phyloP scores from a whole-genome alignment of 2,113 vertebrate species.

The Corythaixoides concolor region DNA sequence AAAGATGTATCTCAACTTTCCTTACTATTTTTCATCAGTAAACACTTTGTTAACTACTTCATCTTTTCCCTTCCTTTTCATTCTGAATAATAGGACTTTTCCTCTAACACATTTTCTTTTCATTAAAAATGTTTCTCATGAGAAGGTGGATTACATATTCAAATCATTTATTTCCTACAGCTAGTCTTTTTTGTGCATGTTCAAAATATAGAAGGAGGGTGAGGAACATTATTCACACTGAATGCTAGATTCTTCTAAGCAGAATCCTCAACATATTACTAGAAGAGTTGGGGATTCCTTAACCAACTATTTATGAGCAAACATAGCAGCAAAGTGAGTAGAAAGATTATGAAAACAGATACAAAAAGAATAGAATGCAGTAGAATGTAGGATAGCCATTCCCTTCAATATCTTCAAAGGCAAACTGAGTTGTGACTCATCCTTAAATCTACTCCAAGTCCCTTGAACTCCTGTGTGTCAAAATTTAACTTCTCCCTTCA shows the following conservation, averaged over 20 bases:
- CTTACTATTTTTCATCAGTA: not conserved
- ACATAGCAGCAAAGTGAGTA: not conserved
- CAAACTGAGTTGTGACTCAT: not conserved
- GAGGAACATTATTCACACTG: not conserved
- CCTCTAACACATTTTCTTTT: not conserved
- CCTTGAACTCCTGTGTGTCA: not conserved
- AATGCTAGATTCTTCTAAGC: not conserved
- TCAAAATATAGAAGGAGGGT: slow-evolving; percentile 20
- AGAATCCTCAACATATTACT: slow-evolving; percentile 17
- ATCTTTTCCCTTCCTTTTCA: not conserved
- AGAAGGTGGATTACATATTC: not conserved
- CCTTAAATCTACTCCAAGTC: not conserved
- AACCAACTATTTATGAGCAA: not conserved
- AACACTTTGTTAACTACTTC: not conserved
- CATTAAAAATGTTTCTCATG: not conserved
- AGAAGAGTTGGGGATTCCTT: not conserved
- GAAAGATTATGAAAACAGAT: slow-evolving; percentile 45
- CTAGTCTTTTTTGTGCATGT: not conserved
- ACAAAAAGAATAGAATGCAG: not conserved
- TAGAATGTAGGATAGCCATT: not conserved
- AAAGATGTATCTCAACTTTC: not conserved
- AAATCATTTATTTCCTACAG: not conserved
- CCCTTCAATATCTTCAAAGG: slow-evolving; percentile 29
- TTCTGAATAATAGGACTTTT: slow-evolving; percentile 10
- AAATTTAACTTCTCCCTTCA: not conserved